Evolutionary conservation across 2,113 vertebrate genomes (phyloP).

Genomic region (Mirza zaza): DNA sequence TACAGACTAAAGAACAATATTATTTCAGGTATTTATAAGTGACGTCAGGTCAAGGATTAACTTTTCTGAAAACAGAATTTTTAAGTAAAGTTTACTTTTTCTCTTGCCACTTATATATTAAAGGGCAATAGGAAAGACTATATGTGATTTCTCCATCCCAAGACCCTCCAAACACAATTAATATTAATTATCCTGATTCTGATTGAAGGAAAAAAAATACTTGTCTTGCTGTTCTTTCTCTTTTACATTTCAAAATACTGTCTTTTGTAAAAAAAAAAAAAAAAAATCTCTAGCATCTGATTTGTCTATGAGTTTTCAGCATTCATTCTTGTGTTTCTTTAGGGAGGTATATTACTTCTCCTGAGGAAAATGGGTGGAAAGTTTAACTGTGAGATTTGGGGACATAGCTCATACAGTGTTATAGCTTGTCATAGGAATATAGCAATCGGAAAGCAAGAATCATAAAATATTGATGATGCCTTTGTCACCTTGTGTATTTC

Average conservation of each 20-base stretch:
- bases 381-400: not conserved
- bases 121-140: not conserved
- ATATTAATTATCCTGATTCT: constrained; percentile 20
- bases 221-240: constrained; percentile 17
- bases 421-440: not conserved
- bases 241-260: constrained; percentile 13
- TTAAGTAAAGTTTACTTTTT: constrained; percentile 20
- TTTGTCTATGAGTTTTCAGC: not conserved
- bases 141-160: not conserved
- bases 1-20: not conserved
- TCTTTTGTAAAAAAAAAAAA: not conserved
- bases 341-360: not conserved
- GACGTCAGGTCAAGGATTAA: constrained; percentile 14
- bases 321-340: not conserved
- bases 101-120: not conserved
- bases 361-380: not conserved
- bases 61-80: constrained; percentile 34
- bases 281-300: not conserved
- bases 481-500: constrained; percentile 5
- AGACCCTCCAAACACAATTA: not conserved
- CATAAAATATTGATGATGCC: not conserved
- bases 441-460: not conserved
- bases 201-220: not conserved
- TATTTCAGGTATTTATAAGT: constrained; percentile 35
- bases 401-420: not conserved